Base-by-base conservation (phyloP, 2,797 vertebrate species). In the Argentina silus region DNA sequence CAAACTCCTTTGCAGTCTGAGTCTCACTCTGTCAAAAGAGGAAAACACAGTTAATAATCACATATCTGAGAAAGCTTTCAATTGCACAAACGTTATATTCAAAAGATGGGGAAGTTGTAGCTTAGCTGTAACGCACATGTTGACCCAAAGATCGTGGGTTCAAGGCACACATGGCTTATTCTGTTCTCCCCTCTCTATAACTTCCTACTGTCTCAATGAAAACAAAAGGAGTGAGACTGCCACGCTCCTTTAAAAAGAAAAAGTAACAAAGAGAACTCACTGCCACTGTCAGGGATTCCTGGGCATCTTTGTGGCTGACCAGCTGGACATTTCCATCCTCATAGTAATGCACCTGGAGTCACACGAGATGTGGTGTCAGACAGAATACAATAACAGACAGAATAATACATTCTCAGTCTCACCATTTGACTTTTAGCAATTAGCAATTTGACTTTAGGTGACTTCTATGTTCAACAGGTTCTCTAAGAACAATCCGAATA, bases 281-380 rank as follows among this genome's bases (percentile, higher is more conserved):
- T 77, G 93, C 93, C 83, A 98, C 88, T 11, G 91, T 91, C 80
- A 98, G 75, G 45, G 95, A 86, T 79, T 97, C 95, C 87, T 97
- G 92, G 63, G 98, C 88, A 64, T 98, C 96, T 93, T 98, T 99
- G 85, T 98, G 96, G 90, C 97, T 98, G 85, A 98, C 96, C 86
- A 99, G 88, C 61, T 98, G 97, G 69, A 99, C 97, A 0, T 98
- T 98, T 74, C 96, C 97, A 81, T 98, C 96, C 91, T 99, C 97
- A 70, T 97, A 98, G 88, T 98, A 98, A 93, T 98, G 97, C 66
- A 98, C 96, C 96, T 97, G 82, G 10, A 73, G 68, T 19, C 36
- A 79, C 63, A 1, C 72, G 6, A 72, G n/a, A 73, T 79, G 4
- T 75, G 63, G 3, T 15, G 45, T 1, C 11, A 10, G 1, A 8